These are phyloP conservation scores for Sylvilagus bachmani DNA, from an alignment of 2,113 vertebrate genomes.

Conservation along the genomic window DNA sequence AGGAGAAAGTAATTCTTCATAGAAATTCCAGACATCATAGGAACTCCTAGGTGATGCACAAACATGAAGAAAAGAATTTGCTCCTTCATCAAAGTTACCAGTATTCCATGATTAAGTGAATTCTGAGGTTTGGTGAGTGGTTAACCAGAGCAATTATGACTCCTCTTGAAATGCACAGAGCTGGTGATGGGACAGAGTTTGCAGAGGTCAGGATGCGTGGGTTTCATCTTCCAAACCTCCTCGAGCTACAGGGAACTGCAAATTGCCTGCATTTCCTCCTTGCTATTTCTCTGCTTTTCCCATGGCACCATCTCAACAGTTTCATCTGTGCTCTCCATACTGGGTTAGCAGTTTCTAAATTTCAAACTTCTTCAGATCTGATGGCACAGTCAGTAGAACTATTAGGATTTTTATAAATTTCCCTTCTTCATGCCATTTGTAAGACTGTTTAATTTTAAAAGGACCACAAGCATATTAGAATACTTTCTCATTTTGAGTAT, in stretches of 20 bases:
- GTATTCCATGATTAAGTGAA: not conserved
- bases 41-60: not conserved
- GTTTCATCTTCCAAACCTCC: not conserved
- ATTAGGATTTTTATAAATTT: not conserved
- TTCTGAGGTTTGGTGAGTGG: not conserved
- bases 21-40: conserved; percentile 26
- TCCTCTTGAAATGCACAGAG: not conserved
- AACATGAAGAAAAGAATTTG: not conserved
- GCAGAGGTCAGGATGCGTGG: not conserved
- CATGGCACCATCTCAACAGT: not conserved
- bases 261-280: not conserved
- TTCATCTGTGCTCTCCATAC: not conserved
- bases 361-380: not conserved
- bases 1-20: conserved; percentile 39
- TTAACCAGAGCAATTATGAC: not conserved
- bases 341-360: not conserved
- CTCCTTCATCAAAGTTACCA: conserved; percentile 13
- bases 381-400: not conserved
- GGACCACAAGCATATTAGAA: not conserved
- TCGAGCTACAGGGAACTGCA: not conserved
- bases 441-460: conserved; percentile 36
- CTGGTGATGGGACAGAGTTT: not conserved
- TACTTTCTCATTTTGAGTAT: conserved; percentile 30
- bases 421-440: not conserved
- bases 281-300: not conserved